A percentile compares a stretch with the other conserved stretches of the same genome.
These are phyloP conservation scores for Neosalanx taihuensis DNA, from an alignment of 2,797 vertebrate species.

Conservation along the genomic window DNA sequence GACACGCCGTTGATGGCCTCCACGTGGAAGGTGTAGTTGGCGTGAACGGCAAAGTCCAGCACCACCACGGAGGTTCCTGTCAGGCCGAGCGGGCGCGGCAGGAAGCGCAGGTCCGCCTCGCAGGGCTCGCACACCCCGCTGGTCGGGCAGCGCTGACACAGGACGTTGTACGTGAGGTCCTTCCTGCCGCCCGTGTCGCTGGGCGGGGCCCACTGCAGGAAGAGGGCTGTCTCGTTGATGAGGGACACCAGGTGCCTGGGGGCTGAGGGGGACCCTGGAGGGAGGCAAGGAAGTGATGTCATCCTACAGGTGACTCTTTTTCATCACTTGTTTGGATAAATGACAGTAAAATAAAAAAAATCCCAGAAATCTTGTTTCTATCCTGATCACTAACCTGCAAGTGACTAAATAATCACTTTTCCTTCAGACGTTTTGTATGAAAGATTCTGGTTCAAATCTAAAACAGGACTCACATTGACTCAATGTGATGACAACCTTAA, in stretches of 20 bases:
- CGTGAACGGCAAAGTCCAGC: conserved; percentile 86
- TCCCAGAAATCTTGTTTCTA: too few species aligned
- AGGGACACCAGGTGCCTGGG: conserved; percentile 90
- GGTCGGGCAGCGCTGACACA: conserved; percentile 86
- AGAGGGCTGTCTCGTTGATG: conserved; percentile 94
- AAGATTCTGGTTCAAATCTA: too few species aligned
- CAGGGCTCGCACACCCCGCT: conserved; percentile 86
- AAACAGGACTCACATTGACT: too few species aligned
- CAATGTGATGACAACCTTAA: too few species aligned
- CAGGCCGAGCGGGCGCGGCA: conserved; percentile 85
- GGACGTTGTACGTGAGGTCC: conserved; percentile 90
- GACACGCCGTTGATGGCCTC: conserved; percentile 92
- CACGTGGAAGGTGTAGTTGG: conserved; percentile 95
- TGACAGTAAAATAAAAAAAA: too few species aligned
- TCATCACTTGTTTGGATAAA: too few species aligned
- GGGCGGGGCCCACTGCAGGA: conserved; percentile 94
- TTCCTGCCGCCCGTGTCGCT: conserved; percentile 90
- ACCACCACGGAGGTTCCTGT: conserved; percentile 87
- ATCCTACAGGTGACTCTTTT: too few species aligned
- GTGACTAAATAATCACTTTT: too few species aligned
- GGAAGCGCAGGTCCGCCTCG: conserved; percentile 86
- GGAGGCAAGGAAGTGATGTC: conserved; percentile 12
- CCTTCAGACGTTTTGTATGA: too few species aligned
- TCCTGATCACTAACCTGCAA: too few species aligned
- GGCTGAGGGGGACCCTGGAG: conserved; percentile 88